Percentiles rank a stretch among this genome's conserved stretches.
Evolutionary conservation across 2,113 vertebrate genomes (phyloP).

Genomic region (Poeciliopsis prolifica): DNA sequence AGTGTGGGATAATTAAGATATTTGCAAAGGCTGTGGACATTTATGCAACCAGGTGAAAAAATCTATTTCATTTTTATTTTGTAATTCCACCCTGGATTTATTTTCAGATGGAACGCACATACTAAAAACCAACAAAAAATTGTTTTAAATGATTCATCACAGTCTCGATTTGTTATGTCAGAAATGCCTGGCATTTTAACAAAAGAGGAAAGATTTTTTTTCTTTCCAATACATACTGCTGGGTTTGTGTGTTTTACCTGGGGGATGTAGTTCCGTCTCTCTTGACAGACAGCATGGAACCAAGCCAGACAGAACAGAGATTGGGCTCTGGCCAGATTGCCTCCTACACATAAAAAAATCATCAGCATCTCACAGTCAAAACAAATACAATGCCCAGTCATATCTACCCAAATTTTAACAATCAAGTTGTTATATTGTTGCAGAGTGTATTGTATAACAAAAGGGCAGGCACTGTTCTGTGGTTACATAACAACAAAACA

Average conservation of each 20-base stretch:
- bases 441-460: background rate
- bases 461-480: background rate
- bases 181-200: background rate
- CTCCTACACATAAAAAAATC: constrained; percentile 69
- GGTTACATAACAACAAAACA: background rate
- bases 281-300: constrained; percentile 98
- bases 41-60: background rate
- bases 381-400: background rate
- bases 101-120: background rate
- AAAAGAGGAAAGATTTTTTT: background rate
- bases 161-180: background rate
- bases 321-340: constrained; percentile 85
- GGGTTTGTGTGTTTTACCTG: constrained; percentile 81
- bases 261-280: constrained; percentile 97
- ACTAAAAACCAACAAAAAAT: background rate
- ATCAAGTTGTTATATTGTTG: background rate
- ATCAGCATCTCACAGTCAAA: constrained; percentile 22
- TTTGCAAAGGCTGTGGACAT: background rate
- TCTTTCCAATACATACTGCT: background rate
- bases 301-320: constrained; percentile 96
- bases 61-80: background rate
- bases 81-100: background rate
- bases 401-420: background rate
- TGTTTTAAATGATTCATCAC: background rate
- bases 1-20: background rate